These are phyloP conservation scores for Oscarella lobularis DNA, from an alignment of 37 sponge, comb jelly and placozoan species.

Conservation along the genomic window DNA sequence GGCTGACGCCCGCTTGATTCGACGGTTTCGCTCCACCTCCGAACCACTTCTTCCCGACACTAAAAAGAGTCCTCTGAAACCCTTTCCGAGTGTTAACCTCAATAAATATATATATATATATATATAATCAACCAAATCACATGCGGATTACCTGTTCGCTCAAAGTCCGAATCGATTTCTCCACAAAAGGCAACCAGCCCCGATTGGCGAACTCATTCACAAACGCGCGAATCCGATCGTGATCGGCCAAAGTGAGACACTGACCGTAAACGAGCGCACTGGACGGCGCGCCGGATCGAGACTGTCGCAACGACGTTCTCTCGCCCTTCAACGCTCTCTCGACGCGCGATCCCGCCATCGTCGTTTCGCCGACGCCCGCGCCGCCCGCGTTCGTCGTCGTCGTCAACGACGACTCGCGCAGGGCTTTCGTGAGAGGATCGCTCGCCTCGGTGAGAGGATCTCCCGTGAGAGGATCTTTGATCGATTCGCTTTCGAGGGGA, in stretches of 20 bases:
- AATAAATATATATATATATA: neutral
- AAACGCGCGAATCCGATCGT: slow-evolving; percentile 34
- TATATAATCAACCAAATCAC: too few relatives aligned
- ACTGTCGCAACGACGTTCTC: neutral
- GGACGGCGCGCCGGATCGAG: too few relatives aligned
- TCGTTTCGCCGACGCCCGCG: neutral
- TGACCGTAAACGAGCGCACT: slow-evolving; percentile 15
- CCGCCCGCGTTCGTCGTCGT: neutral
- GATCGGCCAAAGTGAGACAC: slow-evolving; percentile 38
- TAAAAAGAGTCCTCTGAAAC: slow-evolving; percentile 17
- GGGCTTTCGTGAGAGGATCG: neutral
- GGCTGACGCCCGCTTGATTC: neutral
- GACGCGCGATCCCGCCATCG: neutral
- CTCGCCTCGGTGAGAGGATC: neutral
- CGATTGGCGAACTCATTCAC: slow-evolving; percentile 11
- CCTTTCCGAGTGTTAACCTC: slow-evolving; percentile 28
- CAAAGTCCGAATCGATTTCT: neutral
- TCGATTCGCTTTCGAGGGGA: neutral
- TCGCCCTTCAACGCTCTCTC: neutral
- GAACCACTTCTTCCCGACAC: slow-evolving; percentile 30
- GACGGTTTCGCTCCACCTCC: slow-evolving; percentile 17
- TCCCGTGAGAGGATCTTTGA: neutral
- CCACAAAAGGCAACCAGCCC: slow-evolving; percentile 8
- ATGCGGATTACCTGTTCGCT: slow-evolving; percentile 7
- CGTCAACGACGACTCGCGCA: neutral